Percentiles rank a stretch among this genome's conserved stretches.
phyloP scores from a whole-genome alignment of 2,113 vertebrate species.

The Heterocephalus glaber region DNA sequence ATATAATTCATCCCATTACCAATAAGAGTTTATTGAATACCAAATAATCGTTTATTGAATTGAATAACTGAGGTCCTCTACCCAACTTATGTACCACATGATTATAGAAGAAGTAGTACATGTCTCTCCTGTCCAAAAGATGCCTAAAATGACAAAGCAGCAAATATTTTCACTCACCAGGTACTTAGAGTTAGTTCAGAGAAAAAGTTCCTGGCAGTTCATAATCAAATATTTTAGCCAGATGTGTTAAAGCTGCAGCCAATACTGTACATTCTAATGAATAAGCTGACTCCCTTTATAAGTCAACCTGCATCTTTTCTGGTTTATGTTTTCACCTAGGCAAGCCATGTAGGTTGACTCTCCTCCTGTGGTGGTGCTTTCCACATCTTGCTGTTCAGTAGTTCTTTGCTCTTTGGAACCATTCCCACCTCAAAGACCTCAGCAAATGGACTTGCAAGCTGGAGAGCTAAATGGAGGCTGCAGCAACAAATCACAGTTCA shows the following conservation, averaged over 20 bases:
- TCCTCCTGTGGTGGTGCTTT: background rate
- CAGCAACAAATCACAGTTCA: background rate
- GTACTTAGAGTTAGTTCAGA: background rate
- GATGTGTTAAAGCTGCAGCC: background rate
- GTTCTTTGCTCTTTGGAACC: background rate
- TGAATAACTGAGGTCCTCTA: background rate
- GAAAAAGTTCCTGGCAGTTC: background rate
- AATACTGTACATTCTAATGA: background rate
- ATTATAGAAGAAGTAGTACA: background rate
- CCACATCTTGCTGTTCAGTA: constrained; percentile 31
- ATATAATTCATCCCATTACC: background rate
- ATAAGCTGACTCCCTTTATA: background rate
- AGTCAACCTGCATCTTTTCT: background rate
- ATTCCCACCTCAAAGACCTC: background rate
- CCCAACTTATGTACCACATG: background rate
- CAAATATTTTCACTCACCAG: constrained; percentile 1
- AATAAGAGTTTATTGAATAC: no score
- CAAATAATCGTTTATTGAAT: background rate
- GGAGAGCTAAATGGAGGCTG: background rate
- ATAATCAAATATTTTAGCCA: background rate
- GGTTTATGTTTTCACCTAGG: constrained; percentile 21
- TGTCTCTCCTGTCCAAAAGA: background rate
- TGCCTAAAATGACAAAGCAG: background rate
- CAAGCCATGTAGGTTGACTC: background rate
- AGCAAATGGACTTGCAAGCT: background rate